phyloP scores from a whole-genome alignment of 2,888 invertebrate species.

The Dioctria linearis region DNA sequence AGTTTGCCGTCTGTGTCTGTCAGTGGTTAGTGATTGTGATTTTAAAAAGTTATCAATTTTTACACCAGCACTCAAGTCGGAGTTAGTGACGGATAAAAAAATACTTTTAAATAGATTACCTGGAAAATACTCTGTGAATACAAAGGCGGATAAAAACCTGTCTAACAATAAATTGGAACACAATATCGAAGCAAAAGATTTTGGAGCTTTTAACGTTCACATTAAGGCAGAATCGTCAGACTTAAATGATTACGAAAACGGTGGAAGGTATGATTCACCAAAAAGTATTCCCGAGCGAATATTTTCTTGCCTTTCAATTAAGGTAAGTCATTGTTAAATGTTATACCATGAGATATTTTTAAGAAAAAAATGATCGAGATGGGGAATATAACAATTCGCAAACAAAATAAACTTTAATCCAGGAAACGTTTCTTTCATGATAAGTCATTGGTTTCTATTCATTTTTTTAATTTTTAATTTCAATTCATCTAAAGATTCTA shows the following conservation, averaged over 20 bases:
- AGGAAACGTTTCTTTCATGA: no score
- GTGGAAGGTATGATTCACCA: constrained; percentile 66
- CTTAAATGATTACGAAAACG: constrained; percentile 58
- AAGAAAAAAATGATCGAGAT: no score
- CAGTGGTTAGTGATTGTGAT: constrained; percentile 82
- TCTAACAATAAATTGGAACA: constrained; percentile 7
- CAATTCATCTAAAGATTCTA: no score
- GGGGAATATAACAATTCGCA: no score
- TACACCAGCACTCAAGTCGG: constrained; percentile 53
- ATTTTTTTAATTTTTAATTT: no score
- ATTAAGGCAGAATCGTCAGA: constrained; percentile 29
- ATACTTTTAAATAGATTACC: constrained; percentile 32
- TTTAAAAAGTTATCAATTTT: constrained; percentile 75
- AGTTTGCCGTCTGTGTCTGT: constrained; percentile 95
- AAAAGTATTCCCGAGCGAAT: constrained; percentile 75
- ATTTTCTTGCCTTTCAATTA: constrained; percentile 85
- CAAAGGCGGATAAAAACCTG: constrained; percentile 17
- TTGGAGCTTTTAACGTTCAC: constrained; percentile 29
- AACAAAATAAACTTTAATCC: no score
- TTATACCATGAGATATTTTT: no score
- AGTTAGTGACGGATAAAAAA: constrained; percentile 41
- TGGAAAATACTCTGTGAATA: constrained; percentile 24
- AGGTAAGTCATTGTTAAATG: constrained; percentile 74
- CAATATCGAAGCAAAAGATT: constrained; percentile 28
- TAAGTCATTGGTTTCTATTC: no score